These are phyloP conservation scores for Eremophila alpestris DNA, from an alignment of 2,797 vertebrate species.

Conservation along the genomic window DNA sequence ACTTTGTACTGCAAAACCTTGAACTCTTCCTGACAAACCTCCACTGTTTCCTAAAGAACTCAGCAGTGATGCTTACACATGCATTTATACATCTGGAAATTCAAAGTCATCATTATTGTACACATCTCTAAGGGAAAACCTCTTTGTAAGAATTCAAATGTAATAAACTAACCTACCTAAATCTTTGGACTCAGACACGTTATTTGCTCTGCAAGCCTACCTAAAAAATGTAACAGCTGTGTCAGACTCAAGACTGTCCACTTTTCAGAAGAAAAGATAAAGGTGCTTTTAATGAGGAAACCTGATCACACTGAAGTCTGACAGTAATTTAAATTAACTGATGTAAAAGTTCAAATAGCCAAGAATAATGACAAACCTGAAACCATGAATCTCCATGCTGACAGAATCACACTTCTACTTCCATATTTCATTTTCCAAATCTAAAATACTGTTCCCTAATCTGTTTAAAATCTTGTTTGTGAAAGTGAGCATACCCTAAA, in stretches of 20 bases:
- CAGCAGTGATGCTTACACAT: neutral
- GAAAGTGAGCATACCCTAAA: neutral
- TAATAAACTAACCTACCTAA: neutral
- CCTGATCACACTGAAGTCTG: neutral
- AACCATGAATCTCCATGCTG: neutral
- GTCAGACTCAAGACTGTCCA: neutral
- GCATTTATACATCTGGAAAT: neutral
- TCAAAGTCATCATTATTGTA: neutral
- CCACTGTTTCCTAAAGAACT: constrained; percentile 45
- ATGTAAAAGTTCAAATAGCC: neutral
- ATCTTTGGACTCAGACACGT: neutral
- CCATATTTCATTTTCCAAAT: neutral
- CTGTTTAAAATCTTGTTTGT: neutral
- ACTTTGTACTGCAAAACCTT: constrained; percentile 62
- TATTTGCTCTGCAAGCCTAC: neutral
- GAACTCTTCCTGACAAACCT: constrained; percentile 37
- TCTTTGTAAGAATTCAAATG: neutral
- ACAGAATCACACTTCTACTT: neutral
- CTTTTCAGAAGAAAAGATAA: neutral
- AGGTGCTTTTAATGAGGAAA: neutral
- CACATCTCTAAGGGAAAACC: neutral
- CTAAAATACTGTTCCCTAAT: neutral
- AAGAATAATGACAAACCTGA: neutral
- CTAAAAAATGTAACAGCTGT: neutral
- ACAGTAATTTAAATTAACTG: neutral